Percentiles rank a stretch among this genome's conserved stretches.
Conservation (phyloP, 2,797 vertebrate genomes). For the Brotula barbata region DNA sequence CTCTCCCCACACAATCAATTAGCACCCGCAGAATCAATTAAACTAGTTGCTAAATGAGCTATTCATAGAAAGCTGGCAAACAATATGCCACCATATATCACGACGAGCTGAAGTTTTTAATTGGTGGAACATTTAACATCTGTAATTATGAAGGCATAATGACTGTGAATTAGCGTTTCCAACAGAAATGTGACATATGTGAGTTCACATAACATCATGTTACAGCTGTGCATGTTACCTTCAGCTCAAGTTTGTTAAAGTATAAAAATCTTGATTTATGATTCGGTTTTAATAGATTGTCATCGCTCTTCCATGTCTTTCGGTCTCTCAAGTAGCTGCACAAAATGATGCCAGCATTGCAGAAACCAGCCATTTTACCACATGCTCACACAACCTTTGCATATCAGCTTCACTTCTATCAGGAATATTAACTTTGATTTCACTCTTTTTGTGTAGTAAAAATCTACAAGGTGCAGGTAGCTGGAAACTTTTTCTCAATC, state of each 20-base stretch:
- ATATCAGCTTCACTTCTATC: not conserved
- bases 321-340: not conserved
- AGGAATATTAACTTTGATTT: not conserved
- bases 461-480: not conserved
- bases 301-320: no score
- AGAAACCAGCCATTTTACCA: not conserved
- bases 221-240: not conserved
- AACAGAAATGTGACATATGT: no score
- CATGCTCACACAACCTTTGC: not conserved
- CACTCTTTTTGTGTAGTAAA: not conserved
- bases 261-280: no score
- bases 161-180: conserved; percentile 20
- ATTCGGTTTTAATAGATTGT: no score
- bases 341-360: not conserved
- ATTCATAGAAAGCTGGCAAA: conserved; percentile 69
- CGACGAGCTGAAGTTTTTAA: conserved; percentile 52
- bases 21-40: conserved; percentile 64
- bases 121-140: conserved; percentile 54
- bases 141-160: conserved; percentile 58
- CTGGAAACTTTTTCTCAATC: not conserved
- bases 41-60: conserved; percentile 46
- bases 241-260: not conserved
- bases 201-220: no score
- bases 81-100: conserved; percentile 49
- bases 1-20: conserved; percentile 57